A percentile compares a stretch with the other conserved stretches of the same genome.
Conservation (phyloP, 2,797 vertebrate genomes). For the Melanotaenia parkinsoni region DNA sequence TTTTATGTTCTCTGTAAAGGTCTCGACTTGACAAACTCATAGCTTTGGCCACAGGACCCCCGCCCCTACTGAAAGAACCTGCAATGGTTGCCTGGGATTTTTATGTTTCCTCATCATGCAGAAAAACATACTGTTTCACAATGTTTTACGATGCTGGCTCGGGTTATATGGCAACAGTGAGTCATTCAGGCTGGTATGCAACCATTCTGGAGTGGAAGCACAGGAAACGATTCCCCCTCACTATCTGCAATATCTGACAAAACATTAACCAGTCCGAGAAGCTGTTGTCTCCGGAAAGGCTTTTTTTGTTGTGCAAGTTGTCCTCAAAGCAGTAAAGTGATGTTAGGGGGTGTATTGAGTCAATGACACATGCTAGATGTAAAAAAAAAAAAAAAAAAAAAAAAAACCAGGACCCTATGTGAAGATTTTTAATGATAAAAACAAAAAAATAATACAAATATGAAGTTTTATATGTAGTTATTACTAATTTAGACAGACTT, state of each 20-base stretch:
- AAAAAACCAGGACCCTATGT: too few species aligned
- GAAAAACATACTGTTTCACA: slow-evolving; percentile 24
- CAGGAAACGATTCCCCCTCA: slow-evolving; percentile 57
- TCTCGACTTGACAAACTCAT: background rate
- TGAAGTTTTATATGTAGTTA: background rate
- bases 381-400: background rate
- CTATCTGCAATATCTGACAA: slow-evolving; percentile 58
- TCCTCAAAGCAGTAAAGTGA: background rate
- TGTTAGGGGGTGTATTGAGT: background rate
- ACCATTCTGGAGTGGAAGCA: slow-evolving; percentile 44
- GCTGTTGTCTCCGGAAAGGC: slow-evolving; percentile 13
- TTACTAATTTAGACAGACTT: background rate
- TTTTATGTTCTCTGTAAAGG: background rate
- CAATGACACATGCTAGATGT: background rate
- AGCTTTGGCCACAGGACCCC: background rate
- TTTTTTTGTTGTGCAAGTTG: slow-evolving; percentile 21
- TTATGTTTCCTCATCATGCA: slow-evolving; percentile 1
- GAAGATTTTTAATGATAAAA: background rate
- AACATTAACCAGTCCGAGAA: slow-evolving; percentile 61
- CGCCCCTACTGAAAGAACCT: slow-evolving; percentile 9
- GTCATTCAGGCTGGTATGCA: slow-evolving; percentile 51
- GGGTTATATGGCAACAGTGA: slow-evolving; percentile 66
- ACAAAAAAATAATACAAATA: background rate
- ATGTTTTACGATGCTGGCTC: slow-evolving; percentile 47
- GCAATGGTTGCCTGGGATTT: background rate